Percentiles rank a stretch among this genome's conserved stretches.
These are phyloP conservation scores for Avahi laniger DNA, from an alignment of 2,797 vertebrate genomes.

Conservation along the genomic window DNA sequence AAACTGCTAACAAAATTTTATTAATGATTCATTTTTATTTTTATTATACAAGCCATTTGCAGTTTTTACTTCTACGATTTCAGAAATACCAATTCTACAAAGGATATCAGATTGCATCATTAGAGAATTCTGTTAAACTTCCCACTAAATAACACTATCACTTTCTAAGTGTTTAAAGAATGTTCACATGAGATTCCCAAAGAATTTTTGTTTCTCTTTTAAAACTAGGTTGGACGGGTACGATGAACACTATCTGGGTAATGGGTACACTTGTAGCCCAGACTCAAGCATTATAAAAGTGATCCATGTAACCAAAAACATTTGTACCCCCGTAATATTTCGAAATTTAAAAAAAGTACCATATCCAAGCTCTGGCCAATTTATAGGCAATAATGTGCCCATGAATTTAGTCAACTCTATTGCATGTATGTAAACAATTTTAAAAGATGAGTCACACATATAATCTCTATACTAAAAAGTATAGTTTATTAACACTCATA, in stretches of 20 bases:
- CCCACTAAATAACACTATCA: not conserved
- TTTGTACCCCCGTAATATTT: too few relatives aligned
- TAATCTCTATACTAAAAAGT: not conserved
- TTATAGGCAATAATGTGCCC: not conserved
- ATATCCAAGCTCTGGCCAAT: not conserved
- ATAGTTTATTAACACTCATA: not conserved
- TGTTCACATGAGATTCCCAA: not conserved
- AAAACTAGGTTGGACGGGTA: not conserved
- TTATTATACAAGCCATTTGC: not conserved
- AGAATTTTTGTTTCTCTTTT: constrained; percentile 39
- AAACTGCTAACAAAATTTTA: not conserved
- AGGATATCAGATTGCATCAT: not conserved
- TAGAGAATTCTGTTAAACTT: constrained; percentile 9
- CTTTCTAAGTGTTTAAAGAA: constrained; percentile 19
- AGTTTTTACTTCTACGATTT: constrained; percentile 25
- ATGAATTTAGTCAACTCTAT: not conserved
- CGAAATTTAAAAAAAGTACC: not conserved
- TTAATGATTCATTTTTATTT: not conserved
- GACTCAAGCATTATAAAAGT: too few relatives aligned
- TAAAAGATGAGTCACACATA: not conserved
- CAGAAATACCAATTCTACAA: constrained; percentile 19
- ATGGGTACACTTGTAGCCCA: too few relatives aligned
- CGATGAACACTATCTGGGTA: too few relatives aligned
- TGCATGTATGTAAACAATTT: not conserved
- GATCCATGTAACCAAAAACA: too few relatives aligned